Conservation (phyloP, 92 coral and sea anemone species). For the Phenganax stokvisi region DNA sequence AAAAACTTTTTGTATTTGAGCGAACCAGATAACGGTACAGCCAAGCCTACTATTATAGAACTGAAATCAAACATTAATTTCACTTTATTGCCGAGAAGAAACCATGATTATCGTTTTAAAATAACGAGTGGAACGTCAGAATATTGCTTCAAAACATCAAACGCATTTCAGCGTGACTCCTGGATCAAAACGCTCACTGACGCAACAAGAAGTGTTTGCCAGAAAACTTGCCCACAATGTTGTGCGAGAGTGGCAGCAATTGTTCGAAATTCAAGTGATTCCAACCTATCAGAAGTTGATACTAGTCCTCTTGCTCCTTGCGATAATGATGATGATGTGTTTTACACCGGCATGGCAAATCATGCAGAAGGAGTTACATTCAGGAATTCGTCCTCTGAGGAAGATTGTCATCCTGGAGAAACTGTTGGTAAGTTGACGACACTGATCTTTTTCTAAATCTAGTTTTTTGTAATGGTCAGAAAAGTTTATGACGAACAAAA, state of each 20-base stretch:
- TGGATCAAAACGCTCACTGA: conserved; percentile 16
- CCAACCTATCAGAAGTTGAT: neutral
- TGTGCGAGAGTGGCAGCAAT: conserved; percentile 1
- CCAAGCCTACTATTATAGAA: conserved; percentile 12
- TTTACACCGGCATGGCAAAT: conserved; percentile 13
- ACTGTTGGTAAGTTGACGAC: neutral
- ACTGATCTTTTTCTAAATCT: neutral
- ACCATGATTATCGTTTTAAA: conserved; percentile 32
- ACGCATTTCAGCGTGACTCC: conserved; percentile 1
- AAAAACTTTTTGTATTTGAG: conserved; percentile 1
- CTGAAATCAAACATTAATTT: conserved; percentile 25
- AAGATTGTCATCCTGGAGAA: neutral
- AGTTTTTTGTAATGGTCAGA: neutral
- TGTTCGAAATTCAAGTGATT: neutral
- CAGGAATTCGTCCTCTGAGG: neutral
- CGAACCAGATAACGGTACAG: conserved; percentile 4
- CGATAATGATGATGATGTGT: conserved; percentile 21
- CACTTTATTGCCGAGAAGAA: conserved; percentile 10
- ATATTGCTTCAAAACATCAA: conserved; percentile 26
- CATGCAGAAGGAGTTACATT: conserved; percentile 7
- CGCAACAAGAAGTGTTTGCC: conserved; percentile 30
- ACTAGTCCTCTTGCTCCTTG: neutral
- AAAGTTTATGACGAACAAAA: neutral
- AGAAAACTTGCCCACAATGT: conserved; percentile 22
- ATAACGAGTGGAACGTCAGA: conserved; percentile 10